phyloP scores from a whole-genome alignment of 2,888 invertebrate species.

The Brachyopa scutellaris region DNA sequence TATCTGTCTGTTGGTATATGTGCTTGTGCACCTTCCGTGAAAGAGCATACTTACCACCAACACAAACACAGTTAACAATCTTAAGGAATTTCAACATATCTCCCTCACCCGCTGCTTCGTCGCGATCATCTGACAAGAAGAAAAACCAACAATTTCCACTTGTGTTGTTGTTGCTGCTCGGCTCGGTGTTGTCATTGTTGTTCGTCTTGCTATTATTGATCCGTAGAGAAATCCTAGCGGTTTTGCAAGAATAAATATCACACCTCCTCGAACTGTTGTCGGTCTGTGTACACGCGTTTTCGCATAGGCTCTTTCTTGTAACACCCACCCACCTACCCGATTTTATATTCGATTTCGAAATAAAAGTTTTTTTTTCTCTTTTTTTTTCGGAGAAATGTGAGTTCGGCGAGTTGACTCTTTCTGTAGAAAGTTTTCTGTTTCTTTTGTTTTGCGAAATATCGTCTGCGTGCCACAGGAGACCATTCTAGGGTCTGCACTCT shows the following conservation, averaged over 20 bases:
- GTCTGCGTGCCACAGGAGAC: constrained; percentile 23
- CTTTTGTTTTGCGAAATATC: constrained; percentile 27
- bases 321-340: constrained; percentile 43
- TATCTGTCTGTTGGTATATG: too few species aligned
- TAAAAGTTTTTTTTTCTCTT: neutral
- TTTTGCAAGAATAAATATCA: constrained; percentile 66
- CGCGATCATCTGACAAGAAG: constrained; percentile 41
- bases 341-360: neutral
- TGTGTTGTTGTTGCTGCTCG: constrained; percentile 42
- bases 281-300: constrained; percentile 29
- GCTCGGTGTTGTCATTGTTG: constrained; percentile 64
- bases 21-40: constrained; percentile 26
- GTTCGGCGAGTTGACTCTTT: constrained; percentile 18
- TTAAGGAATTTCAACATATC: constrained; percentile 68
- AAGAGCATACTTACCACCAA: constrained; percentile 53
- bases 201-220: constrained; percentile 63
- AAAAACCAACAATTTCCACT: constrained; percentile 50
- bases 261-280: constrained; percentile 31
- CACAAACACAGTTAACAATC: constrained; percentile 52
- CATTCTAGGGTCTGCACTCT: constrained; percentile 32
- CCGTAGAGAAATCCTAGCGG: constrained; percentile 69
- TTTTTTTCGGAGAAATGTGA: constrained; percentile 10
- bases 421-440: constrained; percentile 39
- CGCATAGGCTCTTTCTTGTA: constrained; percentile 10
- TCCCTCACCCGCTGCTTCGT: constrained; percentile 53